A percentile compares a stretch with the other conserved stretches of the same genome.
Evolutionary conservation across 2,888 invertebrate species (phyloP).

Genomic region (Teinopalpus imperialis): DNA sequence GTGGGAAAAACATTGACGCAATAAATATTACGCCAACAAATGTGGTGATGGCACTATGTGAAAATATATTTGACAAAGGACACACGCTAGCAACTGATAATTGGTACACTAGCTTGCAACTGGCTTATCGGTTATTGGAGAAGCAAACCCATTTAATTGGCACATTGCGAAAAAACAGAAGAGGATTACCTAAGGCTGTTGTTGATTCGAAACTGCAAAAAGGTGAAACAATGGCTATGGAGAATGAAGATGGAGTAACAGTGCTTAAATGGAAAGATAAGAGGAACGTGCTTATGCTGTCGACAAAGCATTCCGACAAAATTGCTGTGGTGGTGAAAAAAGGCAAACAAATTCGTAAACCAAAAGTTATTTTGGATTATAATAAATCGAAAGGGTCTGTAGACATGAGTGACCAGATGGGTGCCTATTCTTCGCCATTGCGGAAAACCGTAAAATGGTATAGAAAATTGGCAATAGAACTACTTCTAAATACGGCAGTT

Average conservation of each 20-base stretch:
- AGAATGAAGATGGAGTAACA: slow-evolving; percentile 28
- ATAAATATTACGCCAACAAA: too few relatives aligned
- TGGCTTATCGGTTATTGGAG: slow-evolving; percentile 17
- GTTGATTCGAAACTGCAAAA: slow-evolving; percentile 29
- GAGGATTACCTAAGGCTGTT: slow-evolving; percentile 21
- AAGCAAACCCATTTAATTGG: slow-evolving; percentile 8
- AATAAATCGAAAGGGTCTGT: slow-evolving; percentile 26
- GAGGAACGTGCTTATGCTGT: slow-evolving; percentile 25
- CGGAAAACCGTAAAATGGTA: slow-evolving; percentile 42
- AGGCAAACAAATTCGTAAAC: slow-evolving; percentile 17
- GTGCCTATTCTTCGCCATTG: slow-evolving; percentile 29
- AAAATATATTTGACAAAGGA: too few relatives aligned
- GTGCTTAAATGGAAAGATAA: slow-evolving; percentile 32
- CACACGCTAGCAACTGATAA: slow-evolving; percentile 33
- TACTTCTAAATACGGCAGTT: slow-evolving; percentile 40
- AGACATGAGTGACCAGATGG: slow-evolving; percentile 32
- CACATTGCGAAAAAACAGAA: slow-evolving; percentile 15
- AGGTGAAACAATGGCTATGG: slow-evolving; percentile 27
- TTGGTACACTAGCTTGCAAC: slow-evolving; percentile 31
- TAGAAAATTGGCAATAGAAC: slow-evolving; percentile 42
- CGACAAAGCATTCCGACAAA: slow-evolving; percentile 23
- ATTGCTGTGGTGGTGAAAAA: slow-evolving; percentile 4
- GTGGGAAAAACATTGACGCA: too few relatives aligned
- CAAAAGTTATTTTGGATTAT: slow-evolving; percentile 23
- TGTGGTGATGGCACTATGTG: too few relatives aligned